A percentile compares a stretch with the other conserved stretches of the same genome.
phyloP scores from a whole-genome alignment of 2,113 vertebrate species.

The Mandrillus leucophaeus region DNA sequence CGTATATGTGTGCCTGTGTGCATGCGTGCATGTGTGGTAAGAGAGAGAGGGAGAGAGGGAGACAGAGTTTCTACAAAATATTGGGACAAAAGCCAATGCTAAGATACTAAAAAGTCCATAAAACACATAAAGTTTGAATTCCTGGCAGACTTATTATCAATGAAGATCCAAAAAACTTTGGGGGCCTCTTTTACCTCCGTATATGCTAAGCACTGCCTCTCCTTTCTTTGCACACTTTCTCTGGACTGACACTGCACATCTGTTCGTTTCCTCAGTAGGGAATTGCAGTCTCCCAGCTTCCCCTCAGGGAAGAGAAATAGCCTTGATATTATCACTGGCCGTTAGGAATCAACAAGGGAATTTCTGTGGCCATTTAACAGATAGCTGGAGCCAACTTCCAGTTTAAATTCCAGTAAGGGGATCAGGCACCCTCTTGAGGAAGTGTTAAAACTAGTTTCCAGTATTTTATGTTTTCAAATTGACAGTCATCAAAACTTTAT shows the following conservation, averaged over 20 bases:
- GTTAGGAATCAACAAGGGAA: not conserved
- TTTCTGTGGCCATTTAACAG: not conserved
- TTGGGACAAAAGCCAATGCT: not conserved
- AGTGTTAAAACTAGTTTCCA: constrained; percentile 46
- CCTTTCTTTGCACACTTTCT: not conserved
- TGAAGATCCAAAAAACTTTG: not conserved
- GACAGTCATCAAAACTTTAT: not conserved
- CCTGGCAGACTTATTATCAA: not conserved
- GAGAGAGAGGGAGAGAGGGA: not conserved
- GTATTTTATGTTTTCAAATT: constrained; percentile 35
- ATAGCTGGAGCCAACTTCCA: constrained; percentile 17
- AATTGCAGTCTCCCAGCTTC: not conserved
- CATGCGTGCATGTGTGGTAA: not conserved
- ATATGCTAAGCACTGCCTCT: not conserved
- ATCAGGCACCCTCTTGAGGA: not conserved
- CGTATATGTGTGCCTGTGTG: not conserved
- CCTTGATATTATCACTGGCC: not conserved
- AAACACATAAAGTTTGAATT: not conserved
- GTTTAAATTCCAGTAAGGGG: not conserved
- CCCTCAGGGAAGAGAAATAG: not conserved
- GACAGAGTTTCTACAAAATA: not conserved
- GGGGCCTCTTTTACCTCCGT: not conserved
- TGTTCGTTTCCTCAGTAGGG: not conserved
- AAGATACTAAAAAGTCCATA: not conserved
- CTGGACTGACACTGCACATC: not conserved